Percentiles rank a stretch among this genome's conserved stretches.
Conservation (phyloP, 2,797 vertebrate species). For the Ispidina lecontei region DNA sequence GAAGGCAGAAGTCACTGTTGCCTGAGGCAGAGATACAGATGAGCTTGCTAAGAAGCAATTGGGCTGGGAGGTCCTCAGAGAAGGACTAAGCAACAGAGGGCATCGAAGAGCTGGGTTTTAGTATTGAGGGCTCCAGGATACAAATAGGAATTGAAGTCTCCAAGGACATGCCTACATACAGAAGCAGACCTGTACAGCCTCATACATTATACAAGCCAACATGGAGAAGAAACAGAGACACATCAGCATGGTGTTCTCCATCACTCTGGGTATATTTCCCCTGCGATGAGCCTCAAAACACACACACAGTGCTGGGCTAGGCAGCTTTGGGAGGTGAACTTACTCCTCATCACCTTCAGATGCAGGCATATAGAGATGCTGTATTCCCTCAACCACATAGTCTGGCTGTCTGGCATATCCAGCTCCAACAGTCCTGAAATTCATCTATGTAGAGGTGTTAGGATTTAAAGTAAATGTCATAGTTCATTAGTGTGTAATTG, state of each 20-base stretch:
- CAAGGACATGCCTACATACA: not conserved
- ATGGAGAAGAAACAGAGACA: not conserved
- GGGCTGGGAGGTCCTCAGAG: not conserved
- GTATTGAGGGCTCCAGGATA: not conserved
- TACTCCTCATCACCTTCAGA: not conserved
- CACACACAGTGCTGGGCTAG: accelerated
- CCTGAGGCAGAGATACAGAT: not conserved
- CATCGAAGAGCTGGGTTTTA: not conserved
- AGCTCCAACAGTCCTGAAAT: not conserved
- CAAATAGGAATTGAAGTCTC: not conserved
- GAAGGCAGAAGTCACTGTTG: not conserved
- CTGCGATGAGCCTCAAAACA: not conserved
- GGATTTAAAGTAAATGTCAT: not conserved
- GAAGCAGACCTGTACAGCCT: not conserved
- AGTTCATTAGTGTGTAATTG: not conserved
- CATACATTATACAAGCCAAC: not conserved
- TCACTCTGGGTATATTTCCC: not conserved
- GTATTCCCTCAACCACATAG: accelerated
- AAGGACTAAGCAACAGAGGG: not conserved
- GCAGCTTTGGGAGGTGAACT: not conserved
- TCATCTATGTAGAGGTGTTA: accelerated
- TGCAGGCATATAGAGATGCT: not conserved
- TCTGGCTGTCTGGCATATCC: not conserved
- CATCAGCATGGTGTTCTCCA: not conserved
- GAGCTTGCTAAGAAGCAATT: not conserved